These are phyloP conservation scores for Gerris lacustris DNA, from an alignment of 2,888 invertebrate genomes.

Conservation along the genomic window DNA sequence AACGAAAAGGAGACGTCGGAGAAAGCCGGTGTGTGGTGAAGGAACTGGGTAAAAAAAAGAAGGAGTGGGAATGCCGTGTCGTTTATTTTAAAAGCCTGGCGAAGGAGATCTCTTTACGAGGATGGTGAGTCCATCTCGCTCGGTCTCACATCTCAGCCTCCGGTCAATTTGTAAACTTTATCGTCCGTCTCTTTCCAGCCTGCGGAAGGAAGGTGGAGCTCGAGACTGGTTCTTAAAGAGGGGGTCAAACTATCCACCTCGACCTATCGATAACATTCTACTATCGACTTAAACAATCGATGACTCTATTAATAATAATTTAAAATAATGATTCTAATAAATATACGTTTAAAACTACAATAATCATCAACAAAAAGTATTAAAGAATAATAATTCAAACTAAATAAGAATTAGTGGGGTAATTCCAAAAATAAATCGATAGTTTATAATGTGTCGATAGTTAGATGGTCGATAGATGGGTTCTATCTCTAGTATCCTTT, in stretches of 20 bases:
- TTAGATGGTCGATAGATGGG: too few relatives aligned
- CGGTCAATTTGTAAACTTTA: background rate
- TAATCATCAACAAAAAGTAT: too few relatives aligned
- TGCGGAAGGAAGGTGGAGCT: background rate
- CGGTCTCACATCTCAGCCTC: too few relatives aligned
- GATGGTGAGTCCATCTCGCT: too few relatives aligned
- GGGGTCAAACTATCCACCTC: background rate
- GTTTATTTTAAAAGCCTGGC: background rate
- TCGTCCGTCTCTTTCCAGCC: background rate
- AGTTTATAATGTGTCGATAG: too few relatives aligned
- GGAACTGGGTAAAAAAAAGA: background rate
- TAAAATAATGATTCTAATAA: background rate
- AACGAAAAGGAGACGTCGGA: too few relatives aligned
- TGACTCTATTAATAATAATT: background rate
- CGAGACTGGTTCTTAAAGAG: slow-evolving; percentile 1
- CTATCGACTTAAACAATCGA: background rate
- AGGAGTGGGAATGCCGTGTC: too few relatives aligned
- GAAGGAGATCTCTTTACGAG: background rate
- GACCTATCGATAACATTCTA: background rate
- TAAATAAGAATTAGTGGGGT: too few relatives aligned
- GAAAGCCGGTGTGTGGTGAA: background rate
- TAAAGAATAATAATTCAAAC: too few relatives aligned
- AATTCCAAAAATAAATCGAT: too few relatives aligned
- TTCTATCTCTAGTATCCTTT: too few relatives aligned
- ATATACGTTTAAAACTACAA: background rate